Evolutionary conservation across 1,140 invertebrate genomes (phyloP).

Genomic region (Micrasema longulum): DNA sequence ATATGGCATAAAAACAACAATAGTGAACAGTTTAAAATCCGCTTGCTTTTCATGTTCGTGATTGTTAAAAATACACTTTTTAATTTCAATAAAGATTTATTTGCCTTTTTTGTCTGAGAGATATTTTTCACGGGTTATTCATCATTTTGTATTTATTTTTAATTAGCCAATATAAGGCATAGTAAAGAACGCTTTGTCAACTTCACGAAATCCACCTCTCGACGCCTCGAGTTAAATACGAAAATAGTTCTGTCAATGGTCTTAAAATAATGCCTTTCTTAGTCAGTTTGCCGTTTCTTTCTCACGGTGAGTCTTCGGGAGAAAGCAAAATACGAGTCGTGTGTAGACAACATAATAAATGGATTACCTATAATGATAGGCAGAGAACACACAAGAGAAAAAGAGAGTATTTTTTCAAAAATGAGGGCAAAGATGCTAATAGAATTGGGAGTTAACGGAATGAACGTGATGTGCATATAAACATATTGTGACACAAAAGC

Average conservation of each 20-base stretch:
- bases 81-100: no score
- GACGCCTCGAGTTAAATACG: not conserved
- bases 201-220: no score
- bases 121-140: no score
- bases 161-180: no score
- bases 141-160: no score
- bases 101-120: no score
- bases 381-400: not conserved
- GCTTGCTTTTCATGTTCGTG: no score
- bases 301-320: conserved; percentile 28
- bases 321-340: conserved; percentile 30
- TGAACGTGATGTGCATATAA: not conserved
- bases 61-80: no score
- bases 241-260: conserved; percentile 20
- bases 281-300: conserved; percentile 14
- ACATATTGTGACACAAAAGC: no score
- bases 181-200: no score
- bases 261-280: not conserved
- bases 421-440: conserved; percentile 13
- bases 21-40: no score
- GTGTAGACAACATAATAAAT: conserved; percentile 32
- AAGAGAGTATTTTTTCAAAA: conserved; percentile 9
- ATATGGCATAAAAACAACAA: no score
- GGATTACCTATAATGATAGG: conserved; percentile 29
- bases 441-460: conserved; percentile 4